A percentile compares a stretch with the other conserved stretches of the same genome.
Evolutionary conservation across 2,113 vertebrate genomes (phyloP).

Genomic region (Hiodon alosoides): DNA sequence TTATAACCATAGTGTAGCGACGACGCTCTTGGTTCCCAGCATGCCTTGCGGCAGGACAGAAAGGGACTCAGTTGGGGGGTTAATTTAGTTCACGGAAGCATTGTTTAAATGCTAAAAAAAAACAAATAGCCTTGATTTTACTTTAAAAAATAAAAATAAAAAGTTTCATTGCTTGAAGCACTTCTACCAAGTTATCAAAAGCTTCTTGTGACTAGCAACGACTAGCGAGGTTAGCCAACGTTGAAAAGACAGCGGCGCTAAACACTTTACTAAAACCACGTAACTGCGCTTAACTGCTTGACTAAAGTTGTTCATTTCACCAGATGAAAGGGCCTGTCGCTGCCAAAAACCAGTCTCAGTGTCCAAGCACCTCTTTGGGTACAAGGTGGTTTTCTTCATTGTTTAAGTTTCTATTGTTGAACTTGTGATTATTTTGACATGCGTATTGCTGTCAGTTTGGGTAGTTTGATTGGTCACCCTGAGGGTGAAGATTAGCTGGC

Average conservation of each 20-base stretch:
- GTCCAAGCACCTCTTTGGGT: slow-evolving; percentile 76
- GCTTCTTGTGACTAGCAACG: background rate
- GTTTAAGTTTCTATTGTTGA: slow-evolving; percentile 80
- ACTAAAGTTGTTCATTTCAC: background rate
- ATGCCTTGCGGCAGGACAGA: no score
- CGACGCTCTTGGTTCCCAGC: no score
- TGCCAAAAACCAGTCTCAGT: slow-evolving; percentile 8
- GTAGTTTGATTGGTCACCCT: no score
- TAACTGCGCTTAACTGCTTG: slow-evolving; percentile 6
- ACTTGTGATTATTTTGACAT: no score
- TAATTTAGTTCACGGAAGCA: no score
- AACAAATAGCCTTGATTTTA: background rate
- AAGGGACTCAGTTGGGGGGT: no score
- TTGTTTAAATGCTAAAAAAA: no score
- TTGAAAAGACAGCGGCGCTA: background rate
- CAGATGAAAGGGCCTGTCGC: background rate
- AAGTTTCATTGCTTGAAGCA: background rate
- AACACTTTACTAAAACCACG: background rate
- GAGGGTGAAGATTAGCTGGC: no score
- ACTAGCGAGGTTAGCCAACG: background rate
- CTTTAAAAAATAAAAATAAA: background rate
- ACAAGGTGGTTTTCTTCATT: slow-evolving; percentile 91
- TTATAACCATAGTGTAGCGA: no score
- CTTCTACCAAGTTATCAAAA: slow-evolving; percentile 5
- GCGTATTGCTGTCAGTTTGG: no score